These are phyloP conservation scores for Sinocyclocheilus anshuiensis DNA, from an alignment of 2,113 vertebrate genomes.

Conservation along the genomic window DNA sequence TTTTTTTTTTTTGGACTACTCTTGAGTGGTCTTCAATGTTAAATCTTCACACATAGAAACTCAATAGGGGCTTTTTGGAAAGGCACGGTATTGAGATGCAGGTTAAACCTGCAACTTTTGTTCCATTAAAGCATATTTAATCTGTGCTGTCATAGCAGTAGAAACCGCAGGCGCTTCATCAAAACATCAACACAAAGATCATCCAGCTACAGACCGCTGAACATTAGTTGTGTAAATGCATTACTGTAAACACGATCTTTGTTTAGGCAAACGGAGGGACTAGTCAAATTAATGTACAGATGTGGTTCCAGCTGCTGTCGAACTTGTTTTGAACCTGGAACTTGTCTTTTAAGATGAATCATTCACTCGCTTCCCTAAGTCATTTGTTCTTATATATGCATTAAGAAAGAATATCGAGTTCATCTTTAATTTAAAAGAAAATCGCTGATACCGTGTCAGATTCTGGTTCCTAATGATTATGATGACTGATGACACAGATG, in stretches of 20 bases:
- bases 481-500: not conserved
- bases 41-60: not conserved
- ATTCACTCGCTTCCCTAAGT: not conserved
- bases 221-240: not conserved
- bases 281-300: not conserved
- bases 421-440: not conserved
- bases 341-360: not conserved
- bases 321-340: not conserved
- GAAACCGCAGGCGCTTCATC: slow-evolving; percentile 8
- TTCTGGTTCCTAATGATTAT: not conserved
- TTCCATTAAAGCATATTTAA: not conserved
- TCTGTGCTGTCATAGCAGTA: slow-evolving; percentile 5
- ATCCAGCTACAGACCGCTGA: not conserved
- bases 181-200: slow-evolving; percentile 20
- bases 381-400: not conserved
- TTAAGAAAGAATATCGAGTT: not conserved
- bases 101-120: slow-evolving; percentile 47
- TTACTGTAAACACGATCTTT: not conserved
- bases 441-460: not conserved
- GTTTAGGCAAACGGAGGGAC: not conserved
- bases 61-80: not conserved
- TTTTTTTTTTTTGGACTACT: not conserved
- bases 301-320: not conserved
- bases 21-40: not conserved
- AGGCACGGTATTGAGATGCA: not conserved